phyloP scores from a whole-genome alignment of 2,797 vertebrate genomes.

The Acanthiza pusilla region DNA sequence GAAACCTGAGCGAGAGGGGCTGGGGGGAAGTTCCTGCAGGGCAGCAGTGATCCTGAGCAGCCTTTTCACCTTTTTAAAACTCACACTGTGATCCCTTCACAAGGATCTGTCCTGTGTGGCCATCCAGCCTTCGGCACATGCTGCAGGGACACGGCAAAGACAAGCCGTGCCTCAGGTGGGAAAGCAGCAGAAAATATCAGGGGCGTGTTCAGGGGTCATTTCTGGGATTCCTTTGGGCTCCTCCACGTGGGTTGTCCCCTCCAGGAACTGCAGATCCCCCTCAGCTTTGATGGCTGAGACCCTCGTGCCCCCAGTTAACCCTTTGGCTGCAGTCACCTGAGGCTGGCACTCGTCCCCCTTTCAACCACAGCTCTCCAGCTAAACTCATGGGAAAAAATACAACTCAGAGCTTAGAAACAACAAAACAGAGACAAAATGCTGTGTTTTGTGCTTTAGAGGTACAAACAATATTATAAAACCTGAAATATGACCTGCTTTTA shows the following conservation, averaged over 20 bases:
- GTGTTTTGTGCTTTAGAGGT: not conserved
- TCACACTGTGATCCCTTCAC: not conserved
- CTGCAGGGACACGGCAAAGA: not conserved
- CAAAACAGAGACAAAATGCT: not conserved
- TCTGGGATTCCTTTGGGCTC: not conserved
- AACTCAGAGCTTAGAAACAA: not conserved
- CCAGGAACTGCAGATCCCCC: not conserved
- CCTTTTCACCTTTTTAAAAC: not conserved
- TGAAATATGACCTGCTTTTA: not conserved
- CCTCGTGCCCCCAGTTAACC: rapidly evolving
- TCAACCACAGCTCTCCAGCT: not conserved
- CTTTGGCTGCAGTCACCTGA: not conserved
- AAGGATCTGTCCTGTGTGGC: not conserved
- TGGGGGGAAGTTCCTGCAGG: not conserved
- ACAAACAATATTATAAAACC: not conserved
- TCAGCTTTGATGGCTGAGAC: not conserved
- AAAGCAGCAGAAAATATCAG: not conserved
- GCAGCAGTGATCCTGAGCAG: not conserved
- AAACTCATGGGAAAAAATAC: not conserved
- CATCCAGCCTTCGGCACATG: not conserved
- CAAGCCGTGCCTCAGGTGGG: rapidly evolving
- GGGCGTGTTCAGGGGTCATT: not conserved
- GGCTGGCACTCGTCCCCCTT: not conserved
- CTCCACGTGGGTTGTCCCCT: not conserved
- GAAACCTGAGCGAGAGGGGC: not conserved